Evolutionary conservation across 2,113 vertebrate species (phyloP), one percentile per base, ranked within the genome.

Genomic region (Triplophysa dalaica): DNA sequence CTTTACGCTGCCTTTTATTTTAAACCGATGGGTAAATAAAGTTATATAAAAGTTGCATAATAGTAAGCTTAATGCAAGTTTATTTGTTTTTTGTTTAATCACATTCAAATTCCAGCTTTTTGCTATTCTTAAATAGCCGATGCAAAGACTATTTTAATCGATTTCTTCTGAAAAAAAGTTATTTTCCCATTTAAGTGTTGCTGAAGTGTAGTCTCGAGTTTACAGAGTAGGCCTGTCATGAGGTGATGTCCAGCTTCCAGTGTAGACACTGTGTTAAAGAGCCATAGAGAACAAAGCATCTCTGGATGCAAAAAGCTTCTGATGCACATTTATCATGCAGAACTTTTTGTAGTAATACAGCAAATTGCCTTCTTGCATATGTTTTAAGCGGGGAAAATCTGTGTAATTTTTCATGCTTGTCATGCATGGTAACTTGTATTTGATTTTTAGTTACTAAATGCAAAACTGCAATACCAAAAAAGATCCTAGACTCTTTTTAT

Each of bases 371-470:
- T 58, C 19, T 45, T 58, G 19, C 22, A 19, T 10, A n/a, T n/a
- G 61, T 61, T 62, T 41, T 12, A 74, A 74, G 56, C 58, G 33
- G 54, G 72, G 72, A 75, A 75, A 75, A 62, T 75, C 56, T 75
- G 24, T 75, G 70, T 62, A 19, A 62, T 75, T 75, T 74, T 43
- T 75, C 72, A 68, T 24, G 54, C 52, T 66, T 16, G 19, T 16
- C 26, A 77, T 63, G 58, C 73, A 75, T 75, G 72, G 21, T 26
- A 62, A 45, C 29, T 24, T 67, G 16, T 67, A 4, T 14, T 17
- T 12, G n/a, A 62, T 7, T 72, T 64, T 61, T 54, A 61, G 12
- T 10, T 63, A 48, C 22, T 62, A 64, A 79, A 64, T 45, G 33
- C 68, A 72, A 64, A 61, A 70, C 41, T 78, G 43, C 26, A 19